These are phyloP conservation scores for Lepidurus apus DNA, from an alignment of 1,140 invertebrate genomes.

Conservation along the genomic window DNA sequence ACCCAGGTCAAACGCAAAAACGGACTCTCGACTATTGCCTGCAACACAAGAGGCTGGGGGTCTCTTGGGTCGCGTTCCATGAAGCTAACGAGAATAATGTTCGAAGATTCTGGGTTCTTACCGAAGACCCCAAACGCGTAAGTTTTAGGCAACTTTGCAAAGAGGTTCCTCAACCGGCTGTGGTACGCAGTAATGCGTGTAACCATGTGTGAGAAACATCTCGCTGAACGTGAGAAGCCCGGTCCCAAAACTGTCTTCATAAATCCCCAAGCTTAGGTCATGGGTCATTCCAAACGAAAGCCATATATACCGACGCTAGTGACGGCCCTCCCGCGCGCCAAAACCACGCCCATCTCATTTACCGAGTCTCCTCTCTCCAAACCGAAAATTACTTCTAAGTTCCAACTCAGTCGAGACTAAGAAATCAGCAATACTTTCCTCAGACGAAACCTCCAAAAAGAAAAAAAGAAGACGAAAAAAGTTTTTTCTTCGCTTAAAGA, in stretches of 20 bases:
- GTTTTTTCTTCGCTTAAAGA: neutral
- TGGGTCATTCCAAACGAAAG: conserved; percentile 8
- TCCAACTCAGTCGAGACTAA: no score
- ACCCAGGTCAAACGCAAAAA: neutral
- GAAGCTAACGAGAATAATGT: no score
- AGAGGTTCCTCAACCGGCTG: neutral
- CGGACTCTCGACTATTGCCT: neutral
- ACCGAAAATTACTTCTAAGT: no score
- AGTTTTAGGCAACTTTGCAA: neutral
- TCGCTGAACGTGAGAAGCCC: conserved; percentile 10
- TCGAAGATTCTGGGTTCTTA: no score
- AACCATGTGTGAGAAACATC: conserved; percentile 19
- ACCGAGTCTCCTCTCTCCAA: neutral
- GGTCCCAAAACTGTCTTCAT: conserved; percentile 14
- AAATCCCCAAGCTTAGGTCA: neutral
- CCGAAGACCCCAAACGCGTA: no score
- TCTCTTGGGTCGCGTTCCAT: no score
- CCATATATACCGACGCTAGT: neutral
- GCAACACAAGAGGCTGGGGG: neutral
- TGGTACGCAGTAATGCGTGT: conserved; percentile 15
- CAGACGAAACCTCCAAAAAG: neutral
- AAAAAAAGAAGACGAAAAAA: neutral
- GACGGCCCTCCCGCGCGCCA: neutral
- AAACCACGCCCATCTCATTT: conserved; percentile 3
- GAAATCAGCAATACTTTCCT: neutral